Percentiles rank a stretch among this genome's conserved stretches.
These are phyloP conservation scores for Ptilodon capucinus DNA, from an alignment of 2,888 invertebrate species.

Conservation along the genomic window DNA sequence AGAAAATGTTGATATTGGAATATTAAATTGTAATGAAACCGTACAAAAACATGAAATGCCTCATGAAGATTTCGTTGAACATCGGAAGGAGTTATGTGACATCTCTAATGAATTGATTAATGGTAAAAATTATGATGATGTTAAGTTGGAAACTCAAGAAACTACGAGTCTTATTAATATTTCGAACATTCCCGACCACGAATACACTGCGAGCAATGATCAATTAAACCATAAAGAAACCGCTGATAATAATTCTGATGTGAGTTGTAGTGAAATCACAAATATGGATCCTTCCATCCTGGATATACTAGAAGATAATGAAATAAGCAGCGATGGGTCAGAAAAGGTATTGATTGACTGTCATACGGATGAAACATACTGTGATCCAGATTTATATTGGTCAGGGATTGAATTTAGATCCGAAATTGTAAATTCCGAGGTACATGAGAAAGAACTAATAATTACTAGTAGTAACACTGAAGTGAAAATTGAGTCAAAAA, in stretches of 20 bases:
- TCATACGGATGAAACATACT: neutral
- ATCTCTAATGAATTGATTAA: no score
- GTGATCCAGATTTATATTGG: neutral
- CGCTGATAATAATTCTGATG: neutral
- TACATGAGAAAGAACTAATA: neutral
- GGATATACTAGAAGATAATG: neutral
- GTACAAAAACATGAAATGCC: neutral
- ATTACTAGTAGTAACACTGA: neutral
- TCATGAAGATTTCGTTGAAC: neutral
- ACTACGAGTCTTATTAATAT: neutral
- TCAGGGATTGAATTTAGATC: neutral
- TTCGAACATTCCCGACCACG: neutral
- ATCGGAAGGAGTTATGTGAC: no score
- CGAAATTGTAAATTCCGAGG: neutral
- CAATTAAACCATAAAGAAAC: constrained; percentile 4
- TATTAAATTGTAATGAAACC: neutral
- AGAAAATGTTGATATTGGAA: neutral
- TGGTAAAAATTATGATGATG: neutral
- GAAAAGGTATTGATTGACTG: neutral
- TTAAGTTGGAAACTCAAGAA: neutral
- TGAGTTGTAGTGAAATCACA: no score
- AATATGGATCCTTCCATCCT: no score
- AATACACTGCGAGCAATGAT: neutral
- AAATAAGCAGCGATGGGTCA: neutral
- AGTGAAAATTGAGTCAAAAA: neutral